Evolutionary conservation across 2,113 vertebrate species (phyloP).

Genomic region (Apodemus speciosus): DNA sequence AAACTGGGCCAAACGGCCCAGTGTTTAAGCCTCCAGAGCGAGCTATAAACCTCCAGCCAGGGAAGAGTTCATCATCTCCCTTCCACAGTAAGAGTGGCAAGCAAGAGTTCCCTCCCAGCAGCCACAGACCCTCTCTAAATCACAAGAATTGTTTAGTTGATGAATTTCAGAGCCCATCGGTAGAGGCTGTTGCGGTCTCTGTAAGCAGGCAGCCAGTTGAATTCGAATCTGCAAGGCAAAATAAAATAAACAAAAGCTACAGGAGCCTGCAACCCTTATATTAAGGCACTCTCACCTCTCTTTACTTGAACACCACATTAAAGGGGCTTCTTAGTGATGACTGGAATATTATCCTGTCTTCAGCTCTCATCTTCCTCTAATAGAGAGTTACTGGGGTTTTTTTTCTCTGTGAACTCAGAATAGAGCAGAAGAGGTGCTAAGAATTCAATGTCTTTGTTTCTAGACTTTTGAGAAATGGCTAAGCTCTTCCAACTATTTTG

Average conservation of each 20-base stretch:
- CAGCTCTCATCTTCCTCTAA: neutral
- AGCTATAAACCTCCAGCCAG: neutral
- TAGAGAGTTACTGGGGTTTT: neutral
- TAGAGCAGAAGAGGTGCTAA: neutral
- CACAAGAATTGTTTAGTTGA: neutral
- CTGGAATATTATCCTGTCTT: neutral
- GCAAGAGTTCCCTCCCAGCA: neutral
- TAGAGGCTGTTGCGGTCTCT: neutral
- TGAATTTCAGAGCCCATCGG: neutral
- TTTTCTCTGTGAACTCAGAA: neutral
- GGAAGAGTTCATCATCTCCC: neutral
- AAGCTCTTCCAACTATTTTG: neutral
- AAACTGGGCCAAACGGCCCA: slow-evolving; percentile 38
- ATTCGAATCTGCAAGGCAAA: neutral
- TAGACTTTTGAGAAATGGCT: slow-evolving; percentile 7
- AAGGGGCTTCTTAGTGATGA: slow-evolving; percentile 3
- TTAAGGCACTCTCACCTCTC: neutral
- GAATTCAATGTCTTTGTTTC: slow-evolving; percentile 15
- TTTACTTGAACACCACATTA: neutral
- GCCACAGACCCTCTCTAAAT: neutral
- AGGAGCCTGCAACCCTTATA: slow-evolving; percentile 1
- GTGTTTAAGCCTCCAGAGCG: neutral
- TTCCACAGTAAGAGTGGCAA: neutral
- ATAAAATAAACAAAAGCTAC: neutral
- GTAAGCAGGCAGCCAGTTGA: neutral